phyloP scores from a whole-genome alignment of 35 echinoderm and acorn worm species.

The Nesometra sesokonis region DNA sequence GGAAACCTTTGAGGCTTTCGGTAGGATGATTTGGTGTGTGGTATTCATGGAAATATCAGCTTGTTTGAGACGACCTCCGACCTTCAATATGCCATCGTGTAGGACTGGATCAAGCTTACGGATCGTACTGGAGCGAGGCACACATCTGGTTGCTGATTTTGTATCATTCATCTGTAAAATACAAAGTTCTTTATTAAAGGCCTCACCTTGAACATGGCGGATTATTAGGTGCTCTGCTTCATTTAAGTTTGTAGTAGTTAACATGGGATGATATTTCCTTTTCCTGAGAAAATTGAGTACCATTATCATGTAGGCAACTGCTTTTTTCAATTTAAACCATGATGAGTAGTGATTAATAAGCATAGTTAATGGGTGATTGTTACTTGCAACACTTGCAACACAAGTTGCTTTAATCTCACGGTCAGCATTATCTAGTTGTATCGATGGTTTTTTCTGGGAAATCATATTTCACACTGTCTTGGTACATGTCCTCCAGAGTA shows the following conservation, averaged over 20 bases:
- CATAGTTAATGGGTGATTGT: too few species aligned
- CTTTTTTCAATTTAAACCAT: neutral
- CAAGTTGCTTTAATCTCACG: too few species aligned
- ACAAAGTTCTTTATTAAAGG: neutral
- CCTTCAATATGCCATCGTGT: neutral
- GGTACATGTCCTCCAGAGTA: neutral
- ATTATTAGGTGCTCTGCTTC: neutral
- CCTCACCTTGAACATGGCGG: neutral
- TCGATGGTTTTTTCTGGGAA: neutral
- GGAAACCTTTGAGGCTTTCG: slow-evolving; percentile 1
- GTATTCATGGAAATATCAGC: neutral
- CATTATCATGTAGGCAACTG: neutral
- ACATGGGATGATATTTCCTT: neutral
- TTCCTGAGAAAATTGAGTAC: neutral
- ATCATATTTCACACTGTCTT: neutral
- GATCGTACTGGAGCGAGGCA: neutral
- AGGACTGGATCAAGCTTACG: neutral
- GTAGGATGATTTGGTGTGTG: slow-evolving; percentile 11
- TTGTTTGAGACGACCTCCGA: slow-evolving; percentile 3
- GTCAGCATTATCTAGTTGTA: too few species aligned
- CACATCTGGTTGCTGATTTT: neutral
- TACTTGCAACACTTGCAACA: too few species aligned
- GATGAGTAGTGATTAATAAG: too few species aligned
- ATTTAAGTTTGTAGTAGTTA: neutral
- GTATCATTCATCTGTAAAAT: neutral